A percentile compares a stretch with the other conserved stretches of the same genome.
These are phyloP conservation scores for Coenonympha glycerion DNA, from an alignment of 2,888 invertebrate genomes.

Conservation along the genomic window DNA sequence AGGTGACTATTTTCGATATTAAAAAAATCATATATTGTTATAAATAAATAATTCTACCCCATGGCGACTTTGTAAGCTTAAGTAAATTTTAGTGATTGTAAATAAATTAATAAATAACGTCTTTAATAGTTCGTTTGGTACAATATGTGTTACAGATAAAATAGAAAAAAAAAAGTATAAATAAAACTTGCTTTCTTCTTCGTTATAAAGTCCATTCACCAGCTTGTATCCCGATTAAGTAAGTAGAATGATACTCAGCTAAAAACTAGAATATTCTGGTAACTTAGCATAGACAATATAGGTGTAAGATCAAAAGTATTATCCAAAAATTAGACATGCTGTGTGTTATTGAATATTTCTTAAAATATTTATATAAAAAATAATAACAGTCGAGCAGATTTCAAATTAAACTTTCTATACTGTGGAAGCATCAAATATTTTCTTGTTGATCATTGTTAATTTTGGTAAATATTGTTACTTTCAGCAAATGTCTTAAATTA, in stretches of 20 bases:
- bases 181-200: slow-evolving; percentile 45
- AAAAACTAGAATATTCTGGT: slow-evolving; percentile 62
- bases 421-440: slow-evolving; percentile 37
- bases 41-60: slow-evolving; percentile 40
- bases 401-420: slow-evolving; percentile 30
- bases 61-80: slow-evolving; percentile 55
- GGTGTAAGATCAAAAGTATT: slow-evolving; percentile 71
- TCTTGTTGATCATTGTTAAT: too few species aligned
- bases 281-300: slow-evolving; percentile 66
- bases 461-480: too few species aligned
- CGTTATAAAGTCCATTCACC: slow-evolving; percentile 43
- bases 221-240: slow-evolving; percentile 53
- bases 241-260: slow-evolving; percentile 56
- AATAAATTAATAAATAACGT: slow-evolving; percentile 47
- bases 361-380: slow-evolving; percentile 38
- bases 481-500: too few species aligned
- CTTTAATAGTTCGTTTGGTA: slow-evolving; percentile 45
- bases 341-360: slow-evolving; percentile 64
- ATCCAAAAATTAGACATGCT: slow-evolving; percentile 70
- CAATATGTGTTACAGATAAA: slow-evolving; percentile 42
- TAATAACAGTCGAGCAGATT: slow-evolving; percentile 35
- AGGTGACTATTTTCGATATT: slow-evolving; percentile 50
- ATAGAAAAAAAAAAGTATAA: slow-evolving; percentile 20
- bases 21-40: slow-evolving; percentile 18
- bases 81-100: slow-evolving; percentile 59